Evolutionary conservation across 2,888 invertebrate species (phyloP).

Genomic region (Amaurobius ferox): DNA sequence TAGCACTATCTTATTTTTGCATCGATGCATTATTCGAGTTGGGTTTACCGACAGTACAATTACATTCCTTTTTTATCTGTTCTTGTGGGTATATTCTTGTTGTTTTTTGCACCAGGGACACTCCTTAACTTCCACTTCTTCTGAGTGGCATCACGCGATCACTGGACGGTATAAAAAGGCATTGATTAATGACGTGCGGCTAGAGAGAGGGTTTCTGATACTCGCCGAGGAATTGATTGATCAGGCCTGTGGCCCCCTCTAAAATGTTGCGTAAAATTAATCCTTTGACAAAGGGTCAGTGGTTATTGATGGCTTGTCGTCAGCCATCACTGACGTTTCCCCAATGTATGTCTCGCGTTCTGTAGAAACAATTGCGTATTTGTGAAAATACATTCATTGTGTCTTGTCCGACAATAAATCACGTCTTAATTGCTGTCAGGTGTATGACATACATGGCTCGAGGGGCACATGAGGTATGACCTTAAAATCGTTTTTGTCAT

Average conservation of each 20-base stretch:
- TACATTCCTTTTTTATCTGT: slow-evolving; percentile 9
- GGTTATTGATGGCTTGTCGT: slow-evolving; percentile 7
- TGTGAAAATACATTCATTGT: not conserved
- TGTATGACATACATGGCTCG: not conserved
- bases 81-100: not conserved
- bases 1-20: not conserved
- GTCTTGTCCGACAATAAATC: not conserved
- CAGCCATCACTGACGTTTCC: not conserved
- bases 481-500: no score
- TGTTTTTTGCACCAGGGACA: not conserved
- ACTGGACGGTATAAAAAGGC: slow-evolving; percentile 8
- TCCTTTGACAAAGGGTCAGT: slow-evolving; percentile 1
- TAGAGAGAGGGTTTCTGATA: not conserved
- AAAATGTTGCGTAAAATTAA: not conserved
- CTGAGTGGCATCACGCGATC: slow-evolving; percentile 4
- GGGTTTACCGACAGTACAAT: slow-evolving; percentile 3
- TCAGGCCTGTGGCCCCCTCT: slow-evolving; percentile 1
- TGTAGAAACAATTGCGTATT: not conserved
- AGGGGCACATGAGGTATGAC: no score
- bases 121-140: not conserved
- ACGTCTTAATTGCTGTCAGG: not conserved
- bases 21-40: not conserved
- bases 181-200: slow-evolving; percentile 2
- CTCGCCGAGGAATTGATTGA: not conserved
- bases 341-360: not conserved